phyloP scores from a whole-genome alignment of 2,113 vertebrate genomes.

The Myocastor coypus region DNA sequence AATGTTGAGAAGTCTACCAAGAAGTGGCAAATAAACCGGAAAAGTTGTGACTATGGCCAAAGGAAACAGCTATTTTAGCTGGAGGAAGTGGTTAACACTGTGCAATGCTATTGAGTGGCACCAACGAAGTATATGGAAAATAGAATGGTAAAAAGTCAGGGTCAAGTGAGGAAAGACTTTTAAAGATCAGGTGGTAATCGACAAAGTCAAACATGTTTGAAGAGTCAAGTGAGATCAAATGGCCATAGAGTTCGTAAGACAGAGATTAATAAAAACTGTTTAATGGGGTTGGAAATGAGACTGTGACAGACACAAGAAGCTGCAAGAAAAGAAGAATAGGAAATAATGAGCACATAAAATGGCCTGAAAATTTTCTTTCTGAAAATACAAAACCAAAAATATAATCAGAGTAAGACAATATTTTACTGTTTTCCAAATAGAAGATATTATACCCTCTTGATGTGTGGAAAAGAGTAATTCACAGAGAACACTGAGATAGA shows the following conservation, averaged over 20 bases:
- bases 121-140: background rate
- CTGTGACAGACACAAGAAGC: background rate
- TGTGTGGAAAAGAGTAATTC: background rate
- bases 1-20: background rate
- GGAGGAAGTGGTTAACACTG: slow-evolving; percentile 44
- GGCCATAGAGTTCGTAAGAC: background rate
- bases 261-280: slow-evolving; percentile 28
- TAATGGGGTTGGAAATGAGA: background rate
- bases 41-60: background rate
- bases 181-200: background rate
- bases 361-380: background rate
- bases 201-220: background rate
- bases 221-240: background rate
- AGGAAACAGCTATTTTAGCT: slow-evolving; percentile 27
- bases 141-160: background rate
- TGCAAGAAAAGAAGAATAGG: background rate
- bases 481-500: background rate
- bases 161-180: background rate
- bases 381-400: slow-evolving; percentile 12
- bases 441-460: background rate
- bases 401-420: background rate
- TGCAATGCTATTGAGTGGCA: background rate
- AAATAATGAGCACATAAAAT: background rate
- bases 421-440: background rate
- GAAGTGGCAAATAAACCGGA: background rate